phyloP scores from a whole-genome alignment of 2,113 vertebrate species.

The Rafetus swinhoei region DNA sequence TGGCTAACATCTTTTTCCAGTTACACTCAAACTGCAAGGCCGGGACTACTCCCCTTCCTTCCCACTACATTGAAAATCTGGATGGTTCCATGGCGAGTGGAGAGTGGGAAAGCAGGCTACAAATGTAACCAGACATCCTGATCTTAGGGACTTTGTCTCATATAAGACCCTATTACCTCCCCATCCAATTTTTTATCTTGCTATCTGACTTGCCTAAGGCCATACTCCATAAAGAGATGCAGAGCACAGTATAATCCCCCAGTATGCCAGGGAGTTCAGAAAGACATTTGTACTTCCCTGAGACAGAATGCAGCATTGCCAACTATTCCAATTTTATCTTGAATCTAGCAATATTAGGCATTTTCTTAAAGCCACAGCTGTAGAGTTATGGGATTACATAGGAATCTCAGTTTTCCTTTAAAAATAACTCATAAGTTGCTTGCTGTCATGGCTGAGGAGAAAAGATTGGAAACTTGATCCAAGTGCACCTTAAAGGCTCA shows the following conservation, averaged over 20 bases:
- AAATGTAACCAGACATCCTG: too few relatives aligned
- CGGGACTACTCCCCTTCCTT: too few relatives aligned
- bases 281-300: background rate
- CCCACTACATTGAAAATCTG: too few relatives aligned
- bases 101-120: too few relatives aligned
- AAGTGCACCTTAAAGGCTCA: background rate
- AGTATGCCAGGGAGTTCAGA: background rate
- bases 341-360: background rate
- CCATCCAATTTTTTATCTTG: background rate
- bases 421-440: background rate
- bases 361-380: background rate
- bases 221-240: background rate
- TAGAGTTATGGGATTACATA: background rate
- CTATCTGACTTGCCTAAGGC: background rate
- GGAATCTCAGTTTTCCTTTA: background rate
- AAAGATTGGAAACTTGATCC: background rate
- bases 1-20: background rate
- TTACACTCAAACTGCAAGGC: background rate
- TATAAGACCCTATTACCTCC: background rate
- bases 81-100: too few relatives aligned
- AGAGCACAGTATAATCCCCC: background rate
- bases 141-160: background rate
- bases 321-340: background rate
- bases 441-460: background rate
- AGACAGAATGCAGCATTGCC: background rate